phyloP scores from a whole-genome alignment of 2,113 vertebrate species.

The Lontra canadensis region DNA sequence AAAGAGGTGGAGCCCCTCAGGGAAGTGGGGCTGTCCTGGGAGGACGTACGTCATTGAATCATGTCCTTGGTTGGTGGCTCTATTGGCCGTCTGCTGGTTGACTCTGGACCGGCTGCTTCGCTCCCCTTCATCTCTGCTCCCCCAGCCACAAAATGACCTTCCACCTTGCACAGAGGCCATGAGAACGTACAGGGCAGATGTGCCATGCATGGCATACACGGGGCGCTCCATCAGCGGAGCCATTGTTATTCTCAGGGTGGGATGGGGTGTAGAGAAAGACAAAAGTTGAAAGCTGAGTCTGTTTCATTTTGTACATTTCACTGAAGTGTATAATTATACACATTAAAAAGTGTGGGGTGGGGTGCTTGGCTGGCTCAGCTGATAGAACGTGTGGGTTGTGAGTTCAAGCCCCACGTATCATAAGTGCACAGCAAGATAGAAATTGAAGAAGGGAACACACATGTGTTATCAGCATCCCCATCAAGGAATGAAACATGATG shows the following conservation, averaged over 20 bases:
- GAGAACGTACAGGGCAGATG: background rate
- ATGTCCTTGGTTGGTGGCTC: background rate
- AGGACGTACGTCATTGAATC: background rate
- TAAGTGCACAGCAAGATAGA: background rate
- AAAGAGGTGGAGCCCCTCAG: rapidly evolving
- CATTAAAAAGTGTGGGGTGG: background rate
- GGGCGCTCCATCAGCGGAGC: background rate
- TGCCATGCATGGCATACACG: background rate
- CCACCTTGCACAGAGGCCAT: background rate
- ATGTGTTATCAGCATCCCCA: background rate
- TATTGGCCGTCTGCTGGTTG: background rate
- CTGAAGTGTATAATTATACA: background rate
- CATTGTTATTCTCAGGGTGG: no score
- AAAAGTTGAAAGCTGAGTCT: background rate
- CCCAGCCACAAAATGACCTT: background rate
- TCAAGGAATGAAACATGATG: background rate
- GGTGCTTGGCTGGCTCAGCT: background rate
- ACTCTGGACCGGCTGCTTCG: background rate
- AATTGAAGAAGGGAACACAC: background rate
- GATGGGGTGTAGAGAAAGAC: background rate
- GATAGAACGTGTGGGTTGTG: background rate
- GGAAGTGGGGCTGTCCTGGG: background rate
- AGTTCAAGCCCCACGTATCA: background rate
- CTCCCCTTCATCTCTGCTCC: background rate
- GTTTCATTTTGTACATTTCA: background rate